Conservation (phyloP, 2,113 vertebrate genomes). For the Heterotilapia buettikoferi region DNA sequence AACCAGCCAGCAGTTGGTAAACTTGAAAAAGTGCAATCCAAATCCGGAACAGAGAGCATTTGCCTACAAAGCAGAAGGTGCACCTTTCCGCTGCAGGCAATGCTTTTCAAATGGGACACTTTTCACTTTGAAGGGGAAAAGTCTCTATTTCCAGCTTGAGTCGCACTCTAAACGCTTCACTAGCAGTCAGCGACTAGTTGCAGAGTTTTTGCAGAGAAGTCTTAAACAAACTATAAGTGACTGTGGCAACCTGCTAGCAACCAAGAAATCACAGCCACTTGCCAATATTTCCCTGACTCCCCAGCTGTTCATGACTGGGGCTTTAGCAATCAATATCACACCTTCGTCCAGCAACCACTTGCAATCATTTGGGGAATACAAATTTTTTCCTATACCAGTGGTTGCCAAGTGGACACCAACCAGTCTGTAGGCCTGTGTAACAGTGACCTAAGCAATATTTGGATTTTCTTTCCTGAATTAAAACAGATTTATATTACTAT, state of each 20-base stretch:
- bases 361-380: neutral
- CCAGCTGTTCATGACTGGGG: neutral
- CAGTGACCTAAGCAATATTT: neutral
- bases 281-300: neutral
- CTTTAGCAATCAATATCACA: neutral
- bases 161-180: rapidly evolving
- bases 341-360: neutral
- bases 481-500: neutral
- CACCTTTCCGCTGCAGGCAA: neutral
- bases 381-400: neutral
- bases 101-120: neutral
- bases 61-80: neutral
- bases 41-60: neutral
- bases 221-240: neutral
- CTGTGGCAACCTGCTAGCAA: neutral
- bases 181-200: neutral
- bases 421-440: neutral
- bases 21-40: neutral
- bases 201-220: neutral
- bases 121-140: neutral
- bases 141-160: neutral
- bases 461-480: neutral
- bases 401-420: neutral
- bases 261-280: neutral
- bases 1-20: neutral